These are phyloP conservation scores for Sebastiscus albofasciatus DNA, from an alignment of 2,797 vertebrate genomes.

Conservation along the genomic window DNA sequence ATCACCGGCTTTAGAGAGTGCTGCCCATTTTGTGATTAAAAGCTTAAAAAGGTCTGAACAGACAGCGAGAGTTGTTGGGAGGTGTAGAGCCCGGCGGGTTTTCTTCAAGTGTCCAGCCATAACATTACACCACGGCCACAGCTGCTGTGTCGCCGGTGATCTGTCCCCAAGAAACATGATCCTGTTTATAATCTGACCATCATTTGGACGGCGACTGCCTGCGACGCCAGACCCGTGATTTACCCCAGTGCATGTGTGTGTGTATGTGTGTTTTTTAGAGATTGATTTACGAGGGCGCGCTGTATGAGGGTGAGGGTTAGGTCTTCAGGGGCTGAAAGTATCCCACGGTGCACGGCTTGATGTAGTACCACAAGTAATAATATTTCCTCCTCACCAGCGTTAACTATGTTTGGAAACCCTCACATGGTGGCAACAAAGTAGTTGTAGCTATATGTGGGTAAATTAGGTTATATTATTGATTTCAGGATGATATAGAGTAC, in stretches of 20 bases:
- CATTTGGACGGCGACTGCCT: constrained; percentile 74
- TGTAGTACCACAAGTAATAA: constrained; percentile 16
- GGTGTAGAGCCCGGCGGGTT: constrained; percentile 47
- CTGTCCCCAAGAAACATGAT: constrained; percentile 73
- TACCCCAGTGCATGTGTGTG: constrained; percentile 62
- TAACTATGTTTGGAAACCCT: not conserved
- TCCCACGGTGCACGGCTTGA: constrained; percentile 33
- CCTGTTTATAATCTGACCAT: constrained; percentile 72
- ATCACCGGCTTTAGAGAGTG: not conserved
- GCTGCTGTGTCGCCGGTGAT: constrained; percentile 72
- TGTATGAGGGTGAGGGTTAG: constrained; percentile 56
- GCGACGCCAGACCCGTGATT: constrained; percentile 77
- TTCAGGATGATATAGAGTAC: not conserved
- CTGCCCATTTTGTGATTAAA: constrained; percentile 22
- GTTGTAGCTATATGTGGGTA: not conserved
- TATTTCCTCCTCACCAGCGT: constrained; percentile 1
- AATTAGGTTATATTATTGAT: not conserved
- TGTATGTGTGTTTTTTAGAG: constrained; percentile 52
- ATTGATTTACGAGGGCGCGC: constrained; percentile 71
- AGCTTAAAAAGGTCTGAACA: constrained; percentile 19
- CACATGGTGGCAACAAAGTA: not conserved
- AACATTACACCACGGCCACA: constrained; percentile 75
- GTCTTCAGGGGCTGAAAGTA: constrained; percentile 54
- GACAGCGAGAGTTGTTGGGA: constrained; percentile 25
- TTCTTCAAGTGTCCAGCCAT: constrained; percentile 61